These are phyloP conservation scores for Metallyticus violacea DNA, from an alignment of 2,888 invertebrate species.

Conservation along the genomic window DNA sequence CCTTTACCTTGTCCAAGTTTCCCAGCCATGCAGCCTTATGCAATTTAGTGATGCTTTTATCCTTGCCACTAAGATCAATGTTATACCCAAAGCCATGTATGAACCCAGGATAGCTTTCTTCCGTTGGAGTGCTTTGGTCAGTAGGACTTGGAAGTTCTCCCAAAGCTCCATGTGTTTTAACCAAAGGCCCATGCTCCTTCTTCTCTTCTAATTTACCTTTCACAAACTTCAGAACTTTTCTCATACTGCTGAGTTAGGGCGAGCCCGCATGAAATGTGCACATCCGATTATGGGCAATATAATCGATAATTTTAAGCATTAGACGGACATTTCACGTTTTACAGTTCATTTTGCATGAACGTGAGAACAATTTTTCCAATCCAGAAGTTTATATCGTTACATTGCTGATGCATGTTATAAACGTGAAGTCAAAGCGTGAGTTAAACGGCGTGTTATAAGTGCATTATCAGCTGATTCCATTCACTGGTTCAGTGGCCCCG, in stretches of 20 bases:
- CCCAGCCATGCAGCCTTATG: constrained; percentile 42
- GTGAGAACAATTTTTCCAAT: too few relatives aligned
- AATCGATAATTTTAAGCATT: too few relatives aligned
- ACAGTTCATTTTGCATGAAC: too few relatives aligned
- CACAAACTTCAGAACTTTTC: constrained; percentile 42
- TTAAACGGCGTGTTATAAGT: too few relatives aligned
- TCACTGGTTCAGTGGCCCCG: neutral
- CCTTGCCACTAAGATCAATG: constrained; percentile 40
- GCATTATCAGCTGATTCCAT: too few relatives aligned
- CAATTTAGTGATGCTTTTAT: constrained; percentile 40
- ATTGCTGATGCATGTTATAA: neutral
- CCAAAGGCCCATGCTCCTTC: constrained; percentile 32
- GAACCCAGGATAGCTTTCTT: constrained; percentile 13
- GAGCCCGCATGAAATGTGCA: too few relatives aligned
- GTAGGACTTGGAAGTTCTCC: constrained; percentile 13
- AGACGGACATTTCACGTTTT: neutral
- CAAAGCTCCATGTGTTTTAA: constrained; percentile 17
- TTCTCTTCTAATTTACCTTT: constrained; percentile 41
- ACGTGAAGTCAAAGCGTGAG: neutral
- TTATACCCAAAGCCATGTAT: constrained; percentile 36
- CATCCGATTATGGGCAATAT: too few relatives aligned
- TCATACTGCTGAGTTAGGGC: constrained; percentile 36
- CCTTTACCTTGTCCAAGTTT: constrained; percentile 40
- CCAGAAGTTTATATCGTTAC: neutral
- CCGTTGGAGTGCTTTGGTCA: constrained; percentile 22